Evolutionary conservation across 1,140 invertebrate genomes (phyloP), one percentile per base, ranked within the genome.

Genomic region (Listronotus bonariensis): DNA sequence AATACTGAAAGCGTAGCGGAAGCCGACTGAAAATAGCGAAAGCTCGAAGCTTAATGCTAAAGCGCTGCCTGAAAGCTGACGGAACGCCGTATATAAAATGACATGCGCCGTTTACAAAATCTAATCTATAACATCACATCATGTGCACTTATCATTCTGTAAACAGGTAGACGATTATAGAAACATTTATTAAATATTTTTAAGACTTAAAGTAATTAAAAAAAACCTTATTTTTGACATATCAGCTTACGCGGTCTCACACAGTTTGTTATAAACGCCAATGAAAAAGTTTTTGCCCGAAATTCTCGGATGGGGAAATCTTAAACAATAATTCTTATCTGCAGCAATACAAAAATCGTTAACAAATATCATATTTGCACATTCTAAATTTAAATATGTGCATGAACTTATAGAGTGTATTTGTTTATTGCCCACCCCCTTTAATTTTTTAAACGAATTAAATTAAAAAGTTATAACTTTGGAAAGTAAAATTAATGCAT

Each of bases 81-180:
- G 59, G 57, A 60, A 60, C 53, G 61, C 59, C 60, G 31, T 67
- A 63, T 68, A 67, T 68, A 70, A 74, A 73, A 72, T 74, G 74
- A 68, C 74, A 76, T 76, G 74, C 74, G 74, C 74, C 68, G 45
- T 72, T 71, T 64, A 61, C 59, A 63, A 72, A 74, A 76, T 74
- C 73, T 74, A 76, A 76, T 76, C 74, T 76, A 76, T 76, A 76
- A 74, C 69, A 76, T 76, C 73, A 74, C 71, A 74, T 73, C 65
- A 70, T 67, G 68, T 64, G 54, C 68, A 58, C 63, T 65, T 55
- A 52, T 65, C 63, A 51, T 57, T 34, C 64, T 52, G 57, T 66
- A 66, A 66, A 66, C 64, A 66, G 64, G 64, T 66, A 65, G 63
- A 57, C 49, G 52, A 31, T 56, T 48, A 49, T 56, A 4, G 53